Evolutionary conservation across 2,888 invertebrate species (phyloP), one percentile per base, ranked within the genome.

Genomic region (Dermolepida albohirtum): DNA sequence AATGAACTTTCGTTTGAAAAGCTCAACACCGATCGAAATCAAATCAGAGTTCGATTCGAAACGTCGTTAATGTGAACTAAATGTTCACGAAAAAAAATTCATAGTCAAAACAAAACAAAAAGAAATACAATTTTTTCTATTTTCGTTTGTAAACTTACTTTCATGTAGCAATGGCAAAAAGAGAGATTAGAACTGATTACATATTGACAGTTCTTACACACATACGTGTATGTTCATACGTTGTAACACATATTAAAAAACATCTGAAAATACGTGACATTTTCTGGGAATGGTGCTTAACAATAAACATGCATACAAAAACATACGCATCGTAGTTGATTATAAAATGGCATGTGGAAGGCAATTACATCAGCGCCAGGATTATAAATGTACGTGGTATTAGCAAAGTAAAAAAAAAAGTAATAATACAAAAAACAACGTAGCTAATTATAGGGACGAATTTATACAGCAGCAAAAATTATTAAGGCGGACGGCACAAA

Each of bases 381-480:
- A 10, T 8, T 34, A 34, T 34, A 34, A 6, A 34, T 22, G 22
- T 11, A 49, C 49, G 62, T 14, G 52, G 41, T 49, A 49, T n/a
- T 22, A 16, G 22, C 62, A 63, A 59, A n/a, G 29, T 22, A 62
- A 66, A 51, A 43, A 40, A 59, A 43, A 40, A 59, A 22, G n/a
- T 50, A 11, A 10, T 27, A n/a, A 41, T 16, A 62, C 27, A 40
- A 41, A 40, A 22, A 16, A 22, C 4, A 22, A 22, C 22, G 22
- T 22, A 22, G 22, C 22, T 22, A 22, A 22, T 22, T 34, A 34
- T 8, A 34, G 10, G 5, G 34, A 34, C 34, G 34, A 34, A 34
- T 29, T 16, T 57, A 68, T 57, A 50, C 57, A 67, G 66, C 69
- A 65, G 54, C 67, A 64, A 64, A 70, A 70, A 67, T 71, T 63